A percentile compares a stretch with the other conserved stretches of the same genome.
Evolutionary conservation across 2,113 vertebrate genomes (phyloP).

Genomic region (Carollia perspicillata): DNA sequence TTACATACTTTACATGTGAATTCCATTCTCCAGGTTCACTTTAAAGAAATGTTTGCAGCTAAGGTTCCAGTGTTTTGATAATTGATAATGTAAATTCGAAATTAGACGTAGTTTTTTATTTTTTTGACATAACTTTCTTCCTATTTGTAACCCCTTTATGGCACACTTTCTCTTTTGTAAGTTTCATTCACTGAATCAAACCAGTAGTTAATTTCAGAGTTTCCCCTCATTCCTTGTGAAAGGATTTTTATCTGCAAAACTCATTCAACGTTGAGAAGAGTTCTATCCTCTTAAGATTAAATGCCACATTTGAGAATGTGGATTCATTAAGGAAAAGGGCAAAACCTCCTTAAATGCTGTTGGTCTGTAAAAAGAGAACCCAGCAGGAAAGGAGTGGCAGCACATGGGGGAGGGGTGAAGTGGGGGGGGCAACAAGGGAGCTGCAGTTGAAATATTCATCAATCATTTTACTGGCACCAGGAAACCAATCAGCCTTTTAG

Average conservation of each 20-base stretch:
- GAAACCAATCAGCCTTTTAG: slow-evolving; percentile 85
- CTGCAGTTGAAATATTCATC: slow-evolving; percentile 82
- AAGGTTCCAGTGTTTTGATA: neutral
- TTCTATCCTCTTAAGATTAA: slow-evolving; percentile 73
- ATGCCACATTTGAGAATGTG: slow-evolving; percentile 71
- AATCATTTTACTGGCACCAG: slow-evolving; percentile 88
- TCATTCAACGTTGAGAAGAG: slow-evolving; percentile 12
- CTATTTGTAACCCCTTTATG: neutral
- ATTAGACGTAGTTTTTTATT: neutral
- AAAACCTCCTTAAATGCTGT: slow-evolving; percentile 66
- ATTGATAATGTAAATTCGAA: slow-evolving; percentile 34
- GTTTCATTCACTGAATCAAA: slow-evolving; percentile 36
- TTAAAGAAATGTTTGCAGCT: slow-evolving; percentile 32
- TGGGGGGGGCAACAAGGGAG: neutral
- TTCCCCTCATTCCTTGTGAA: slow-evolving; percentile 44
- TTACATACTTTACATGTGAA: slow-evolving; percentile 15
- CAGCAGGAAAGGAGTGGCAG: slow-evolving; percentile 80
- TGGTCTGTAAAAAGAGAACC: slow-evolving; percentile 78
- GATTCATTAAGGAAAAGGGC: slow-evolving; percentile 62
- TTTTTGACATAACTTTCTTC: neutral
- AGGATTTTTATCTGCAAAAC: slow-evolving; percentile 34
- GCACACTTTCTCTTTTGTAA: slow-evolving; percentile 34
- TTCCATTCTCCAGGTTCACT: neutral
- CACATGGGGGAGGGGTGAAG: slow-evolving; percentile 54
- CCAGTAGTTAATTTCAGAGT: slow-evolving; percentile 44